These are phyloP conservation scores for Smutsia gigantea DNA, from an alignment of 2,797 vertebrate genomes.

Conservation along the genomic window DNA sequence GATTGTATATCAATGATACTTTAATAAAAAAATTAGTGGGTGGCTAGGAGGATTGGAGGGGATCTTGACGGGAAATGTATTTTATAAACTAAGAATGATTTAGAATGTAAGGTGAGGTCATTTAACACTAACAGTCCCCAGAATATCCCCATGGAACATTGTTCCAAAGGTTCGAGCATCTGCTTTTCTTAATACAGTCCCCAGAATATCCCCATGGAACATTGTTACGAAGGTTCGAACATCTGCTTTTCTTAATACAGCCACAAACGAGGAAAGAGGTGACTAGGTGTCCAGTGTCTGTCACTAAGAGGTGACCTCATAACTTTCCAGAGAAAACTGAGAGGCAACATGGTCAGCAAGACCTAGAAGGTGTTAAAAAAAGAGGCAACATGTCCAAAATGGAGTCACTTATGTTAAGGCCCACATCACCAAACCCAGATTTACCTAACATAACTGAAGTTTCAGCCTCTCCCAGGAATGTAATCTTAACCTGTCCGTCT, in stretches of 20 bases:
- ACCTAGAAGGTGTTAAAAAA: neutral
- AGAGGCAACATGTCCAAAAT: neutral
- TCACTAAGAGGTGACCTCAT: neutral
- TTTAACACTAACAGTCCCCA: neutral
- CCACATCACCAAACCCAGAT: neutral
- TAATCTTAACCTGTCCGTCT: neutral
- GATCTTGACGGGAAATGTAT: neutral
- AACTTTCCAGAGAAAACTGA: neutral
- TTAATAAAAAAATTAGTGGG: neutral
- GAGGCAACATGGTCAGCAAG: neutral
- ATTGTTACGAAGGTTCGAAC: neutral
- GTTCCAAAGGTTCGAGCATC: too few relatives aligned
- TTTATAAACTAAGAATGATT: conserved; percentile 3
- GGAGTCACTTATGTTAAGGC: neutral
- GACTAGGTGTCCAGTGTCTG: neutral
- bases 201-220: neutral
- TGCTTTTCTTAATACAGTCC: neutral
- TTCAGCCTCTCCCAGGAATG: neutral
- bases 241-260: neutral
- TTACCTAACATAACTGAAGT: neutral
- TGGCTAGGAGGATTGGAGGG: neutral
- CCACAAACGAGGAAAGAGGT: neutral
- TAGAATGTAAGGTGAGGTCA: neutral
- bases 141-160: too few relatives aligned
- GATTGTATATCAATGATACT: too few relatives aligned